Base-by-base conservation (phyloP, 2,113 vertebrate species). In the Eulemur macaco region DNA sequence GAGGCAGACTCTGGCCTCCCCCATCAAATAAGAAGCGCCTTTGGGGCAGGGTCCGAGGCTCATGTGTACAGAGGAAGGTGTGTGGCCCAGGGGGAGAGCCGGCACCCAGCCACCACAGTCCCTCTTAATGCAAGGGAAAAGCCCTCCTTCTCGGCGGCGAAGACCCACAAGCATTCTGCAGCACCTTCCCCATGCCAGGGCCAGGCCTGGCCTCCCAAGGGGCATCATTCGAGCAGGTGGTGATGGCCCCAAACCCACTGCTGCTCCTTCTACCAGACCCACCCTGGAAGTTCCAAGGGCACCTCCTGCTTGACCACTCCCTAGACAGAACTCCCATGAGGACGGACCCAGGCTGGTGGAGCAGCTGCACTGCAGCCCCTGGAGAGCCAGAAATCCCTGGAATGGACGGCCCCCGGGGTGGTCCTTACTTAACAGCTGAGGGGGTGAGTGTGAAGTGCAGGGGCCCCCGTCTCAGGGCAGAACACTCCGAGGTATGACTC, bases 31-130 rank as follows among this genome's bases (percentile, higher is more conserved):
- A 56, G 54, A 39, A 39, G 60, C 1, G 9, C 71, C 64, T 39
- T 47, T 3, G 13, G 23, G 20, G 20, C 52, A 31, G 23, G 31
- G 34, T 10, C 14, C 4, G 39, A 47, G 60, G 82, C 76, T 34
- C n/a, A 63, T 3, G 31, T 4, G 14, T 47, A 50, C 27, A 23
- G 54, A 74, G 47, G 39, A 56, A 37, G 47, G 25, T 13, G 7
- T 5, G 6, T 0, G 4, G 82, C 39, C 39, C 0, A 8, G 50
- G 45, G 13, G 9, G 17, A 39, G 66, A 25, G 54, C 11, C 2
- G 5, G 27, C n/a, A 42, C 31, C 23, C 5, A 17, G 68, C 31
- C 52, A 58, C 58, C 0, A 0, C 0, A 11, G 21, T 39, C 54
- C 37, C 34, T 45, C 29, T 2, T 15, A 27, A 31, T 18, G 9